Evolutionary conservation across 2,797 vertebrate genomes (phyloP).

Genomic region (Mormyrops attenuatus): DNA sequence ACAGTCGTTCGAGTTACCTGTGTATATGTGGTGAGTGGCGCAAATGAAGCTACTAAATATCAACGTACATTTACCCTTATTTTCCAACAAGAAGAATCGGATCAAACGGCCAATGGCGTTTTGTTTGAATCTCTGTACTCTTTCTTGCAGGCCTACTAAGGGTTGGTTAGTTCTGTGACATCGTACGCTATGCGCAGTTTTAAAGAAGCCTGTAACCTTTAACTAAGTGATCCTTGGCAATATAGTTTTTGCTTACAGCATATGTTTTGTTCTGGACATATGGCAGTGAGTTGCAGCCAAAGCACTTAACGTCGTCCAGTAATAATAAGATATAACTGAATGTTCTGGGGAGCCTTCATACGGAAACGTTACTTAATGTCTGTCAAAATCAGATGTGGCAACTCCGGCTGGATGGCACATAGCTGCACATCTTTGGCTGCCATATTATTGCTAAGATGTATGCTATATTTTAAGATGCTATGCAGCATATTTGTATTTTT

Average conservation of each 20-base stretch:
- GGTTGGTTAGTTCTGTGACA: background rate
- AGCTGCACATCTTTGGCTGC: background rate
- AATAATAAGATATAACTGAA: conserved; percentile 41
- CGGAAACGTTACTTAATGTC: conserved; percentile 28
- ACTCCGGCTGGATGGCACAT: background rate
- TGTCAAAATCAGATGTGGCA: conserved; percentile 48
- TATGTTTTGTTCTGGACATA: conserved; percentile 46
- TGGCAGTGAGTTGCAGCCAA: conserved; percentile 40
- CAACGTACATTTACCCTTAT: background rate
- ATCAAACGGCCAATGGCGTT: background rate
- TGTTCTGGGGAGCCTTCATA: conserved; percentile 30
- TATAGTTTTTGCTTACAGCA: conserved; percentile 20
- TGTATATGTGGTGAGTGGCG: conserved; percentile 74
- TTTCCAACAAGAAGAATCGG: background rate
- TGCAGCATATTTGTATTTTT: background rate
- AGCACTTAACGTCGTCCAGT: conserved; percentile 25
- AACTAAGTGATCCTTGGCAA: too few species aligned
- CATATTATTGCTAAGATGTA: background rate
- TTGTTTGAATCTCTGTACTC: background rate
- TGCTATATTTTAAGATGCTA: background rate
- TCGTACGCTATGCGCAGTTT: too few species aligned
- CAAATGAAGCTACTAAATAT: background rate
- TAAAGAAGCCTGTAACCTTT: too few species aligned
- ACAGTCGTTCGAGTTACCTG: conserved; percentile 75
- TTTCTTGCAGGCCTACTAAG: background rate